A percentile compares a stretch with the other conserved stretches of the same genome.
Evolutionary conservation across 2,113 vertebrate species (phyloP).

Genomic region (Asarcornis scutulata): DNA sequence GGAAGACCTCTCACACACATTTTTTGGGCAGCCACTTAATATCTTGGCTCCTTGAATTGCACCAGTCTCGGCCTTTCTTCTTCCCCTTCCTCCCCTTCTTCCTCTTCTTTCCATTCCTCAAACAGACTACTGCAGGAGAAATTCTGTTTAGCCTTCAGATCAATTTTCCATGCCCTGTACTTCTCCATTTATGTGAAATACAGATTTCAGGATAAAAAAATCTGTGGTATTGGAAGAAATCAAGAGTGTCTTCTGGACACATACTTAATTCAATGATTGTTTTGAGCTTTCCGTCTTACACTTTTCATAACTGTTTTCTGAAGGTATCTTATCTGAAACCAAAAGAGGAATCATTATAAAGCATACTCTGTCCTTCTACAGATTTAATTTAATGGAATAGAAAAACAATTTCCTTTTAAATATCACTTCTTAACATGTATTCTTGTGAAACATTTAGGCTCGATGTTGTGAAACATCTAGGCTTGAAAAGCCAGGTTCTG

Average conservation of each 20-base stretch:
- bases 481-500: neutral
- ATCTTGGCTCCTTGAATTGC: constrained; percentile 9
- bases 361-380: neutral
- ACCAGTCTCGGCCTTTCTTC: neutral
- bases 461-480: neutral
- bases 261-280: neutral
- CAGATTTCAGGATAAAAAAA: constrained; percentile 7
- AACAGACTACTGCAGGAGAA: neutral
- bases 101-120: neutral
- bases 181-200: neutral
- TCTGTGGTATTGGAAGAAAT: neutral
- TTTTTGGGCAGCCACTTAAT: neutral
- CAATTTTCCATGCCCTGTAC: neutral
- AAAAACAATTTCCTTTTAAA: neutral
- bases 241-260: neutral
- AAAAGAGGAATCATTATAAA: constrained; percentile 1
- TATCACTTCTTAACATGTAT: neutral
- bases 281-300: neutral
- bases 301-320: neutral
- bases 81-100: no score
- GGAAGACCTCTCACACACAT: neutral
- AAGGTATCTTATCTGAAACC: neutral
- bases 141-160: neutral
- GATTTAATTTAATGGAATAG: constrained; percentile 14
- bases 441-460: neutral